These are phyloP conservation scores for Phyto melanocephala DNA, from an alignment of 2,888 invertebrate genomes.

Conservation along the genomic window DNA sequence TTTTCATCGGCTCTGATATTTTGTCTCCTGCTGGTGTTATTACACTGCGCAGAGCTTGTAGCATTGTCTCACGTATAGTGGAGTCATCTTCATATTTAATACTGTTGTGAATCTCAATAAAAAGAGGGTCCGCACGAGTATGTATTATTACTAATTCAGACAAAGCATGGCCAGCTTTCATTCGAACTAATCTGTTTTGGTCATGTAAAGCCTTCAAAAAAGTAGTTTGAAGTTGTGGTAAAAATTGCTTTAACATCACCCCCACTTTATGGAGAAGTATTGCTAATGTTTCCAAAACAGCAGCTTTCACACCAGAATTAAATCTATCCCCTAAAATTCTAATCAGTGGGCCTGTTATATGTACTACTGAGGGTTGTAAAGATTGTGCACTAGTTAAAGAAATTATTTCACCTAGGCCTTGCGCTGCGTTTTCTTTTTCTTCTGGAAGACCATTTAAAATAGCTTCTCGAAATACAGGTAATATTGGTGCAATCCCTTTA, in stretches of 20 bases:
- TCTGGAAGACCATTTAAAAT: conserved; percentile 97
- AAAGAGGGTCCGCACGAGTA: conserved; percentile 95
- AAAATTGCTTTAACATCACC: conserved; percentile 96
- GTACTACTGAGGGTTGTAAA: conserved; percentile 96
- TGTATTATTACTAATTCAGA: conserved; percentile 94
- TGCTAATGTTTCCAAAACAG: conserved; percentile 95
- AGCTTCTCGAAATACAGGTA: conserved; percentile 97
- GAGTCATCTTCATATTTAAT: conserved; percentile 92
- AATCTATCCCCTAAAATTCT: conserved; percentile 97
- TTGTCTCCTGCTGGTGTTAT: conserved; percentile 92
- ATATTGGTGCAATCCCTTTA: conserved; percentile 95
- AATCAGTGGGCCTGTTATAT: conserved; percentile 98
- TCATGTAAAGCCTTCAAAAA: conserved; percentile 97
- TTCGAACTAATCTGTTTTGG: conserved; percentile 89
- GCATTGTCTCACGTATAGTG: conserved; percentile 92
- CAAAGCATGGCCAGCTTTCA: conserved; percentile 93
- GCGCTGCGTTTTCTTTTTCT: conserved; percentile 96
- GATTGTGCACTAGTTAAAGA: conserved; percentile 88
- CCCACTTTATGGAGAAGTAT: conserved; percentile 96
- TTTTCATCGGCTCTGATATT: conserved; percentile 89
- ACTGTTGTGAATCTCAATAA: conserved; percentile 93
- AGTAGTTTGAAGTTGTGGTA: conserved; percentile 98
- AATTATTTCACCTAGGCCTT: conserved; percentile 87
- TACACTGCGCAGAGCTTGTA: conserved; percentile 93
- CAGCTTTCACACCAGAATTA: conserved; percentile 95